These are phyloP conservation scores for Diaphora mendica DNA, from an alignment of 2,888 invertebrate species.

Conservation along the genomic window DNA sequence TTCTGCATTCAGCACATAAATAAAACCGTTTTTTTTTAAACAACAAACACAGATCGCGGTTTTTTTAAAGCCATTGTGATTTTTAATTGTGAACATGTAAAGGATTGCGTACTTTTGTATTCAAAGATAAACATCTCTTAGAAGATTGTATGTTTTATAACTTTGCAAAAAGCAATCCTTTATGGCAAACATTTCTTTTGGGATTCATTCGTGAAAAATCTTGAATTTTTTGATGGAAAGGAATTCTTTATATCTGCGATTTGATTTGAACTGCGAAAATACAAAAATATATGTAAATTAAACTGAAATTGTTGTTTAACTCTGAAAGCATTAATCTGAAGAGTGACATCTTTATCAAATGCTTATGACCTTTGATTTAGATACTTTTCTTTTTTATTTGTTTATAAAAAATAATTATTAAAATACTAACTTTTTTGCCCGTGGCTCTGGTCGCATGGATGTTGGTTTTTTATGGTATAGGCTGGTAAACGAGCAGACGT, in stretches of 20 bases:
- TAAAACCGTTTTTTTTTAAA: not conserved
- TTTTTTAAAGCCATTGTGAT: constrained; percentile 37
- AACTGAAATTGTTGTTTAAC: not conserved
- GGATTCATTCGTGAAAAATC: not conserved
- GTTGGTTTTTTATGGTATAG: too few species aligned
- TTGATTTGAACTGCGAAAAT: not conserved
- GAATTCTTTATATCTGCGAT: not conserved
- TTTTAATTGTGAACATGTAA: constrained; percentile 49
- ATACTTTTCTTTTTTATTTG: too few species aligned
- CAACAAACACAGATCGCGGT: constrained; percentile 21
- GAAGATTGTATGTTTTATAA: constrained; percentile 1
- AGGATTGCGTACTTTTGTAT: constrained; percentile 57
- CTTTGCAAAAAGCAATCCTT: not conserved
- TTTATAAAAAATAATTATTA: too few species aligned
- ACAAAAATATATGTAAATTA: too few species aligned
- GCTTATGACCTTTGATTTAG: too few species aligned
- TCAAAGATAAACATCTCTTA: constrained; percentile 47
- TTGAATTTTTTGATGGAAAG: not conserved
- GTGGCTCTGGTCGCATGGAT: too few species aligned
- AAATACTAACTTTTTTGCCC: too few species aligned
- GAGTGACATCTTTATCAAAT: not conserved
- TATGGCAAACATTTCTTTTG: not conserved
- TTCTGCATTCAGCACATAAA: constrained; percentile 2
- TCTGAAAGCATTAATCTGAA: not conserved
- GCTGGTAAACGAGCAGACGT: too few species aligned